Evolutionary conservation across 2,888 invertebrate species (phyloP).

Genomic region (Mechanitis messenoides): DNA sequence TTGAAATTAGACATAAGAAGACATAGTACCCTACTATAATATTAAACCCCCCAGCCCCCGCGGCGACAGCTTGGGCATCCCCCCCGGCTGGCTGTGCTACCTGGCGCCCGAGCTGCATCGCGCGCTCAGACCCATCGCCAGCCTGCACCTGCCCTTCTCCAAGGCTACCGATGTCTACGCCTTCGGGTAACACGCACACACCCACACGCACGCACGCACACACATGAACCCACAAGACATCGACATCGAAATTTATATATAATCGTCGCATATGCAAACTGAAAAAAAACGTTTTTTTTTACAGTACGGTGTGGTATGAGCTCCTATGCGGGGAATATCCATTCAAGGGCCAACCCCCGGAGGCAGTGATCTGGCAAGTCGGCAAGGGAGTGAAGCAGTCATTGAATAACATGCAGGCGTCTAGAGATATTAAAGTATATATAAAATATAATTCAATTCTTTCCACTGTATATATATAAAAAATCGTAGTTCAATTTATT

Average conservation of each 20-base stretch:
- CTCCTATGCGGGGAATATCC: constrained; percentile 97
- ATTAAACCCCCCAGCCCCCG: constrained; percentile 40
- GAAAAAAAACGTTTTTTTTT: constrained; percentile 20
- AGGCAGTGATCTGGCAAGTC: constrained; percentile 98
- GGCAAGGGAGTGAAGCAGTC: constrained; percentile 98
- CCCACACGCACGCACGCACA: not conserved
- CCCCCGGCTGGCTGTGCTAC: constrained; percentile 99
- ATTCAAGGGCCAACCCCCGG: constrained; percentile 94
- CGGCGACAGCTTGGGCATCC: constrained; percentile 91
- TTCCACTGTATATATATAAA: too few relatives aligned
- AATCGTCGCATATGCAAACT: too few relatives aligned
- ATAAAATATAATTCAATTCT: not conserved
- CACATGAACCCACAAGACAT: too few relatives aligned
- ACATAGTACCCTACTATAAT: too few relatives aligned
- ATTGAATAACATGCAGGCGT: constrained; percentile 94
- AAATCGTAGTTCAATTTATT: too few relatives aligned
- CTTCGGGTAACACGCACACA: constrained; percentile 84
- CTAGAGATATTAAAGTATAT: constrained; percentile 94
- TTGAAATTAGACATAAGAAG: too few relatives aligned
- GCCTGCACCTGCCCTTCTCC: constrained; percentile 91
- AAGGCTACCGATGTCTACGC: constrained; percentile 97
- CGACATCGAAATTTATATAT: too few relatives aligned
- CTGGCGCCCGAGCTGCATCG: constrained; percentile 97
- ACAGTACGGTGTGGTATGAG: constrained; percentile 98
- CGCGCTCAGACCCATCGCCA: constrained; percentile 88